Evolutionary conservation across 2,113 vertebrate species (phyloP).

Genomic region (Pluvianellus socialis): DNA sequence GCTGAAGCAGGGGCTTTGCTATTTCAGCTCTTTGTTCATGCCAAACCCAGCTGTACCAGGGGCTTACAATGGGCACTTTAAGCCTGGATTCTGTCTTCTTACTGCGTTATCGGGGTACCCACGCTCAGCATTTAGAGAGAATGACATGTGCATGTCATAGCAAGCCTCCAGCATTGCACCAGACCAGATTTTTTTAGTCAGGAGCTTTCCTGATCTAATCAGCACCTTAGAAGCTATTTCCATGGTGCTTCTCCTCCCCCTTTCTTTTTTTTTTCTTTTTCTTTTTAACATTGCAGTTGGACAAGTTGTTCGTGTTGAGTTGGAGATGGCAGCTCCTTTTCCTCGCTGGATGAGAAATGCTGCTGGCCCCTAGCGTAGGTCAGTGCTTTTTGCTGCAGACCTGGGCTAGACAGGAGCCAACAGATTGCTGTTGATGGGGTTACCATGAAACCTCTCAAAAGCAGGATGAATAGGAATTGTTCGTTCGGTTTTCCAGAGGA

Average conservation of each 20-base stretch:
- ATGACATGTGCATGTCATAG: background rate
- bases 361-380: background rate
- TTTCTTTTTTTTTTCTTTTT: background rate
- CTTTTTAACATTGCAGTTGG: background rate
- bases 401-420: background rate
- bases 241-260: background rate
- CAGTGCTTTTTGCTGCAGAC: background rate
- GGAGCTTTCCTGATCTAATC: background rate
- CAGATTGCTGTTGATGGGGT: background rate
- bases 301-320: background rate
- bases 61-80: background rate
- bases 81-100: background rate
- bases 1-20: background rate
- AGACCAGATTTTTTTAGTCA: background rate
- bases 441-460: constrained; percentile 20
- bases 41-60: background rate
- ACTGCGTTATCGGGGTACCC: background rate
- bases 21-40: background rate
- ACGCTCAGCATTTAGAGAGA: background rate
- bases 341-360: background rate
- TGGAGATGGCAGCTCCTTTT: background rate
- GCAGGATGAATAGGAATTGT: background rate
- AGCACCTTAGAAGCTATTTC: background rate
- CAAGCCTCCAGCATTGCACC: background rate
- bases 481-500: constrained; percentile 25